These are phyloP conservation scores for Ceratosolen fusciceps DNA, from an alignment of 1,140 invertebrate species.

Conservation along the genomic window DNA sequence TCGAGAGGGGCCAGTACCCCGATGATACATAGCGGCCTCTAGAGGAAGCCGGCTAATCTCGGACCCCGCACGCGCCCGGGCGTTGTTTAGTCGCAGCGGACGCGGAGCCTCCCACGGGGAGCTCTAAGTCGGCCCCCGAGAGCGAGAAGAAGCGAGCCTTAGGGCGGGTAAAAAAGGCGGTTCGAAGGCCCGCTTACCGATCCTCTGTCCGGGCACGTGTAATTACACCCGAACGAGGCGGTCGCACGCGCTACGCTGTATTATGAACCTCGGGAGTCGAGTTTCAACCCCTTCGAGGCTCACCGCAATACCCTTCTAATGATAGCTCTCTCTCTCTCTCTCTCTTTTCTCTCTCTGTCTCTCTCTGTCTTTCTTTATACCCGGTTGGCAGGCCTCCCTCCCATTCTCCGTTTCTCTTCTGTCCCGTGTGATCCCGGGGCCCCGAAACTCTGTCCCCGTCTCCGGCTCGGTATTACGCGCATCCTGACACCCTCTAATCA, in stretches of 20 bases:
- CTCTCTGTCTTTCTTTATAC: not conserved
- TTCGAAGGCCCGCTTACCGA: slow-evolving; percentile 30
- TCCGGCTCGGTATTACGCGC: slow-evolving; percentile 35
- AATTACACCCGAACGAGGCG: slow-evolving; percentile 56
- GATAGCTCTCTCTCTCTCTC: slow-evolving; percentile 53
- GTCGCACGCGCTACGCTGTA: slow-evolving; percentile 49
- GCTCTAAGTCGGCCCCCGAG: not conserved
- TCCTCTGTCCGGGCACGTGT: slow-evolving; percentile 50
- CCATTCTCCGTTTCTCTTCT: not conserved
- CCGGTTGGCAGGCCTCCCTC: slow-evolving; percentile 15
- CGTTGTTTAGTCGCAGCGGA: not conserved
- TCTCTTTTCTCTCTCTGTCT: too few relatives aligned
- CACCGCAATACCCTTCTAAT: slow-evolving; percentile 62
- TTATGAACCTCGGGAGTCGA: slow-evolving; percentile 64
- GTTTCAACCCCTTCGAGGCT: slow-evolving; percentile 64
- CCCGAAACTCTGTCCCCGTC: not conserved
- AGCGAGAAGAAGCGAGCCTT: slow-evolving; percentile 1
- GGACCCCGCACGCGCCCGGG: not conserved
- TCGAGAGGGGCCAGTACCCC: too few relatives aligned
- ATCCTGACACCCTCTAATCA: slow-evolving; percentile 66
- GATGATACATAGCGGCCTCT: too few relatives aligned
- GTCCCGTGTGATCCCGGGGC: not conserved
- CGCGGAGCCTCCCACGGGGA: not conserved
- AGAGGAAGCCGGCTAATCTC: not conserved
- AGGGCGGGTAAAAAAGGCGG: not conserved